These are phyloP conservation scores for Microtus montanus DNA, from an alignment of 2,113 vertebrate species.

Conservation along the genomic window DNA sequence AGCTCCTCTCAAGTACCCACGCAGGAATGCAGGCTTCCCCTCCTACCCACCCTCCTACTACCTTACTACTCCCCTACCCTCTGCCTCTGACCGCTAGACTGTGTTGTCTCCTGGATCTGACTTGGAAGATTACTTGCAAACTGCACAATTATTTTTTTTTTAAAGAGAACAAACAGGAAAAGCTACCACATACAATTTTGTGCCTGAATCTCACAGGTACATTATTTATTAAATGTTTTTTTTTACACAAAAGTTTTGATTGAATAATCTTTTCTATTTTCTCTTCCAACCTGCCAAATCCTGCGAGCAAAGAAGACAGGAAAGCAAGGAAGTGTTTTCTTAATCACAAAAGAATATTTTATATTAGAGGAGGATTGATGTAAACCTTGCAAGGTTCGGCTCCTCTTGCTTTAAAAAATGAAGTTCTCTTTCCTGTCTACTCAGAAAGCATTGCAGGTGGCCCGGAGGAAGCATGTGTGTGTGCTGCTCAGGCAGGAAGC, in stretches of 20 bases:
- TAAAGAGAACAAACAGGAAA: not conserved
- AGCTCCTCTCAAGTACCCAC: not conserved
- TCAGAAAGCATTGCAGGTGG: not conserved
- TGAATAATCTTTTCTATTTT: not conserved
- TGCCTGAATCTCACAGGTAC: not conserved
- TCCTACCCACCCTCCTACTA: not conserved
- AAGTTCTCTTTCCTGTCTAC: not conserved
- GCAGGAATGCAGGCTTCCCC: not conserved
- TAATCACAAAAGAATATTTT: not conserved
- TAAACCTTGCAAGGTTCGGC: not conserved
- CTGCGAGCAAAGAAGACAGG: not conserved
- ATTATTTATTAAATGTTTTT: not conserved
- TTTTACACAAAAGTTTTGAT: not conserved
- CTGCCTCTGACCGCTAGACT: not conserved
- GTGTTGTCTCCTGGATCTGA: not conserved
- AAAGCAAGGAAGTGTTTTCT: not conserved
- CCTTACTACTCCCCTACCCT: too few relatives aligned
- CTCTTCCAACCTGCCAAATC: not conserved
- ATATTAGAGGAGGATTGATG: not conserved
- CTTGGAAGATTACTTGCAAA: not conserved
- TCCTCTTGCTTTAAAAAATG: not conserved
- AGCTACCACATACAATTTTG: not conserved
- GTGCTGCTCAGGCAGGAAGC: not conserved
- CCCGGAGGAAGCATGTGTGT: not conserved
- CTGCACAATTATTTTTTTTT: not conserved